These are phyloP conservation scores for Choloepus didactylus DNA, from an alignment of 2,797 vertebrate species.

Conservation along the genomic window DNA sequence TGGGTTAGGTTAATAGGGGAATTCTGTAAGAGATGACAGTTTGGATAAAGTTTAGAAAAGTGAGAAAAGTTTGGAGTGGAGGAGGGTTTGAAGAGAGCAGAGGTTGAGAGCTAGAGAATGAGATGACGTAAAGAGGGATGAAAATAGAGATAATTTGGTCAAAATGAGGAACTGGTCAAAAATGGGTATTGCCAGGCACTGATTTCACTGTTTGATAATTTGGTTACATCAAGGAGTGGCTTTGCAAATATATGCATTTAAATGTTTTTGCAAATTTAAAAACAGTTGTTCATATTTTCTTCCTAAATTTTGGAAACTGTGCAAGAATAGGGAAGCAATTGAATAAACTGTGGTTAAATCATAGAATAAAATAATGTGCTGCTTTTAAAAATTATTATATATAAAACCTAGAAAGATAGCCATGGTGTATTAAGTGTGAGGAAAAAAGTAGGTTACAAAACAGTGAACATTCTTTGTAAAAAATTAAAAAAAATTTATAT, in stretches of 20 bases:
- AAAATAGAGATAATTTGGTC: not conserved
- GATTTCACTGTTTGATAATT: conserved; percentile 53
- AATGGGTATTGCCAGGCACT: not conserved
- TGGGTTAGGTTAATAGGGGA: not conserved
- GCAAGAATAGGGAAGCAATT: not conserved
- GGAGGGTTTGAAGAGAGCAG: not conserved
- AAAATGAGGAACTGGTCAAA: not conserved
- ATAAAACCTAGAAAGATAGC: conserved; percentile 3
- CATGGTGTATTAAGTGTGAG: not conserved
- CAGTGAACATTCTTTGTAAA: not conserved
- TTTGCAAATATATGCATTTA: conserved; percentile 29
- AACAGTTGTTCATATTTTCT: conserved; percentile 35
- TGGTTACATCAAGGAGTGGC: conserved; percentile 4
- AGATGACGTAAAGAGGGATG: too few species aligned
- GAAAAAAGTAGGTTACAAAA: not conserved
- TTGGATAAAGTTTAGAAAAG: conserved; percentile 32
- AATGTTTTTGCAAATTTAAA: conserved; percentile 6
- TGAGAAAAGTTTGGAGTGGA: not conserved
- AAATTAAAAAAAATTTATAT: not conserved
- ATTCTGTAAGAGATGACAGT: not conserved
- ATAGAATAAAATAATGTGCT: conserved; percentile 35
- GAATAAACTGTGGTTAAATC: not conserved
- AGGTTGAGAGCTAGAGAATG: not conserved
- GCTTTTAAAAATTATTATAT: not conserved
- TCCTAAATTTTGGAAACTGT: conserved; percentile 51